These are phyloP conservation scores for Channa maculata DNA, from an alignment of 2,113 vertebrate genomes.

Conservation along the genomic window DNA sequence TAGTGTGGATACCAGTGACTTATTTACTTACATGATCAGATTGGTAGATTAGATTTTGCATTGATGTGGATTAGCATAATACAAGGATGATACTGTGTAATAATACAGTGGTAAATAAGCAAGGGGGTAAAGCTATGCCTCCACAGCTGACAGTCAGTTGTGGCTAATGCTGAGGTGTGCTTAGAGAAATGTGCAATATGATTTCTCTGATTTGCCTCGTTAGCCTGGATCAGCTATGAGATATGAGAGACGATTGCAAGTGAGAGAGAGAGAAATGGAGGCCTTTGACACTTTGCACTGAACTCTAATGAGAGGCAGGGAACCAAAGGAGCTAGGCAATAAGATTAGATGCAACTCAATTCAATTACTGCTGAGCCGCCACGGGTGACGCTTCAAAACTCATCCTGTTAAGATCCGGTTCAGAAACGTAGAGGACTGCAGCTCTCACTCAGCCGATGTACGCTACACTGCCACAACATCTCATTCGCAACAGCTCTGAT, in stretches of 20 bases:
- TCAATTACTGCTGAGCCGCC: slow-evolving; percentile 83
- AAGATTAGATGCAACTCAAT: slow-evolving; percentile 87
- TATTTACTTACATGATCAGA: slow-evolving; percentile 45
- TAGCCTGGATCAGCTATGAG: slow-evolving; percentile 54
- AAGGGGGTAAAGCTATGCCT: slow-evolving; percentile 8
- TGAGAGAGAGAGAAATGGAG: slow-evolving; percentile 45
- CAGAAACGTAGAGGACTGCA: slow-evolving; percentile 65
- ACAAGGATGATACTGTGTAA: slow-evolving; percentile 19
- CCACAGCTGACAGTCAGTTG: slow-evolving; percentile 17
- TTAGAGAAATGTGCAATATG: slow-evolving; percentile 56
- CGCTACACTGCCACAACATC: slow-evolving; percentile 46
- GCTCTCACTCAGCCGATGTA: slow-evolving; percentile 59
- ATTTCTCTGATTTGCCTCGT: slow-evolving; percentile 69
- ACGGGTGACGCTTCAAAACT: slow-evolving; percentile 84
- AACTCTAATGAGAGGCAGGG: slow-evolving; percentile 80
- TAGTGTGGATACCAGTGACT: background rate
- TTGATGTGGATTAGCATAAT: slow-evolving; percentile 48
- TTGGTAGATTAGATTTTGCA: slow-evolving; percentile 32
- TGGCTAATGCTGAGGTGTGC: slow-evolving; percentile 18
- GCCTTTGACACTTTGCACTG: slow-evolving; percentile 64
- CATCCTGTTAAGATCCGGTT: slow-evolving; percentile 84
- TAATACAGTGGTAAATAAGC: slow-evolving; percentile 5
- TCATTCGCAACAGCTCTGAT: slow-evolving; percentile 62
- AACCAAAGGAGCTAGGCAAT: slow-evolving; percentile 78
- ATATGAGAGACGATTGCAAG: slow-evolving; percentile 38